Conservation (phyloP, 2,797 vertebrate species). For the Rallus crepitans region DNA sequence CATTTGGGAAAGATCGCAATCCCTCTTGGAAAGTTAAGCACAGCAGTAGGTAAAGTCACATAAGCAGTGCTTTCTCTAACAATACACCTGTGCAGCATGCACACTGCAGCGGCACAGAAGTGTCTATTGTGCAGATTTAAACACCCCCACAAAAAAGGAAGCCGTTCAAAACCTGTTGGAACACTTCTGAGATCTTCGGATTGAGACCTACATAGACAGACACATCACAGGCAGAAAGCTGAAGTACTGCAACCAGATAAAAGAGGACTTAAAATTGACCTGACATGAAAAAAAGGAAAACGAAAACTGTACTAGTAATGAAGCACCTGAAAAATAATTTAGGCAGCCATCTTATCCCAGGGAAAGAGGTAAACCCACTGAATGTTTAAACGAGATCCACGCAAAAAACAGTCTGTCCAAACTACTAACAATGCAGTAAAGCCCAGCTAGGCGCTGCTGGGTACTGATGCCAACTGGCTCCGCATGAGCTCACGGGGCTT, state of each 20-base stretch:
- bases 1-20: not conserved
- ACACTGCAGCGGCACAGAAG: not conserved
- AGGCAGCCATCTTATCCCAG: not conserved
- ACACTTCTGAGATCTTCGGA: not conserved
- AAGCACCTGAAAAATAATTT: not conserved
- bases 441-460: not conserved
- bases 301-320: not conserved
- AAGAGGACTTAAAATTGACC: not conserved
- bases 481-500: accelerated
- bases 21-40: not conserved
- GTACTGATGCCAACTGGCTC: not conserved
- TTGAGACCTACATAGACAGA: not conserved
- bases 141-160: not conserved
- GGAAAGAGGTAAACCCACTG: not conserved
- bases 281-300: not conserved
- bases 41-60: not conserved
- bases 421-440: too few species aligned
- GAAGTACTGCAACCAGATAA: not conserved
- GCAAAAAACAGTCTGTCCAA: not conserved
- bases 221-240: not conserved
- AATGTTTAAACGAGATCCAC: too few species aligned
- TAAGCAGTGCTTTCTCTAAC: not conserved
- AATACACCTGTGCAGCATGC: not conserved
- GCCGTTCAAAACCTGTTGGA: not conserved
- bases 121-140: not conserved